Conservation (phyloP, 37 sponge, comb jelly and placozoan species). For the Amphimedon queenslandica region DNA sequence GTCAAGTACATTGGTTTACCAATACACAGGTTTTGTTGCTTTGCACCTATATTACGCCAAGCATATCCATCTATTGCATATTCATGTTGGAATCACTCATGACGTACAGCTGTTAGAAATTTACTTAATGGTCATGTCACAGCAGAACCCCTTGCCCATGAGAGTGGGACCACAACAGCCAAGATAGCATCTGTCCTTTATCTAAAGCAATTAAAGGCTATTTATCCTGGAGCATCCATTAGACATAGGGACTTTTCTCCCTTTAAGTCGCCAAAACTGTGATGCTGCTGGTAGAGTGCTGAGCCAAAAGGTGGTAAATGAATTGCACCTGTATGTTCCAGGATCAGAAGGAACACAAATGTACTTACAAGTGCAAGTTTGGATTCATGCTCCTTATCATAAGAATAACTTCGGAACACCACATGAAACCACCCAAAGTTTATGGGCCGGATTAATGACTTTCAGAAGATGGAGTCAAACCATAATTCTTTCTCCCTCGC, state of each 20-base stretch:
- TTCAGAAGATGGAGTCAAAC: slow-evolving; percentile 18
- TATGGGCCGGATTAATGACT: slow-evolving; percentile 21
- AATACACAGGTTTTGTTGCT: background rate
- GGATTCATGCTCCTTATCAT: slow-evolving; percentile 21
- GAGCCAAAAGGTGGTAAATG: background rate
- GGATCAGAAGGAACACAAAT: slow-evolving; percentile 15
- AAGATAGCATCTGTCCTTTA: background rate
- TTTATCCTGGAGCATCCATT: background rate
- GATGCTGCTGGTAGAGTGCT: slow-evolving; percentile 15
- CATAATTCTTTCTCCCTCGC: background rate
- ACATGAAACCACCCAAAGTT: background rate
- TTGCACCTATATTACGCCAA: slow-evolving; percentile 1
- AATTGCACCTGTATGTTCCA: slow-evolving; percentile 2
- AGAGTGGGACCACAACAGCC: background rate
- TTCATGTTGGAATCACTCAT: slow-evolving; percentile 23
- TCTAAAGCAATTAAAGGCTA: background rate
- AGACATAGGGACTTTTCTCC: background rate
- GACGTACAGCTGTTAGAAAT: slow-evolving; percentile 1
- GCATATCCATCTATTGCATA: slow-evolving; percentile 27
- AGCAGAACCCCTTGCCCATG: background rate
- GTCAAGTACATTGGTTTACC: background rate
- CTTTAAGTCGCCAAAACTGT: slow-evolving; percentile 21
- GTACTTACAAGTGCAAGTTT: slow-evolving; percentile 5
- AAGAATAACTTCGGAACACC: slow-evolving; percentile 17
- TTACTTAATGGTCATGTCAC: slow-evolving; percentile 4